Percentiles rank a stretch among this genome's conserved stretches.
These are phyloP conservation scores for Ariopsis seemanni DNA, from an alignment of 2,113 vertebrate species.

Conservation along the genomic window DNA sequence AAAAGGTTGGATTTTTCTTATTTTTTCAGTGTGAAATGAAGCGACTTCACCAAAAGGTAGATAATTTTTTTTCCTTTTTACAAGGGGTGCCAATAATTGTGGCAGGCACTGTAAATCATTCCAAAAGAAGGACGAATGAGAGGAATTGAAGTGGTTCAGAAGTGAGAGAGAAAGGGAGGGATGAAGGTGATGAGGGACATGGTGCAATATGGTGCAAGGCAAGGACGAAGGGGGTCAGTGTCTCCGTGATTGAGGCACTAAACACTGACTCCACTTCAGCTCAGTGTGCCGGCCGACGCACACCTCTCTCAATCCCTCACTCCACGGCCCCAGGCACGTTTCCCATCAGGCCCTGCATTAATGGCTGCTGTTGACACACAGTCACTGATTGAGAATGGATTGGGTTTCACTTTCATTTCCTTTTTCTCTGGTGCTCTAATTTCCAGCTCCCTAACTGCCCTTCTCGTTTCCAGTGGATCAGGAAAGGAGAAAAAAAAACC, in stretches of 20 bases:
- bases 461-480: conserved; percentile 38
- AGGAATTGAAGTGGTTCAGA: conserved; percentile 2
- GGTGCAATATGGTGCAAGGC: conserved; percentile 64
- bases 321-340: conserved; percentile 53
- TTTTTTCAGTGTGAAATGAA: no score
- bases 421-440: conserved; percentile 51
- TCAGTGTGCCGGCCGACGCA: conserved; percentile 15
- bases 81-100: no score
- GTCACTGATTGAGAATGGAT: conserved; percentile 58
- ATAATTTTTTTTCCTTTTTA: no score
- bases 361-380: conserved; percentile 58
- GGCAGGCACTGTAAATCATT: not conserved
- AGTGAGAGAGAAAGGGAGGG: conserved; percentile 33
- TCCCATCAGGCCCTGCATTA: conserved; percentile 58
- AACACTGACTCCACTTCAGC: conserved; percentile 32
- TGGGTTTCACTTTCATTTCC: conserved; percentile 44
- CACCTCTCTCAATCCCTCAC: conserved; percentile 46
- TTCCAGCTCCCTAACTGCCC: conserved; percentile 42
- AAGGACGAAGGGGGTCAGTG: conserved; percentile 47
- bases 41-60: no score
- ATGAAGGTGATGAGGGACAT: conserved; percentile 69
- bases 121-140: not conserved
- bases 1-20: no score
- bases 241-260: conserved; percentile 38
- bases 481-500: conserved; percentile 15